phyloP scores from a whole-genome alignment of 2,888 invertebrate species.

The Pseudococcus viburni region DNA sequence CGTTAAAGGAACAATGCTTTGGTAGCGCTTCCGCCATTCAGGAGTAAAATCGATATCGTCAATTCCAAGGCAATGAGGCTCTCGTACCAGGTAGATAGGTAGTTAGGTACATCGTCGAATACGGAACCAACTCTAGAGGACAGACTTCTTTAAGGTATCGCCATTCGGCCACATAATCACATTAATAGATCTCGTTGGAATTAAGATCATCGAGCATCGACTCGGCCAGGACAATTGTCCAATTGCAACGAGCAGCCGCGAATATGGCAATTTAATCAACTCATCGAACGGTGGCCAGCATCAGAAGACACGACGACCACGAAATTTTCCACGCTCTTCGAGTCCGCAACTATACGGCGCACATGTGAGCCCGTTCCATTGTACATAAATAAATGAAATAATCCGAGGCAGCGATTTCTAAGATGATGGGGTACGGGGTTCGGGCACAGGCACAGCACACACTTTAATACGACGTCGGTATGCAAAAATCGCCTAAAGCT shows the following conservation, averaged over 20 bases:
- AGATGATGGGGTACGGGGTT: not conserved
- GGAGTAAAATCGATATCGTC: too few species aligned
- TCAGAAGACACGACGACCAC: not conserved
- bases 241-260: not conserved
- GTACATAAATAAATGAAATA: constrained; percentile 52
- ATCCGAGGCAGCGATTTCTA: constrained; percentile 37
- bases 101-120: too few species aligned
- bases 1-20: too few species aligned
- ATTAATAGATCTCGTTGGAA: not conserved
- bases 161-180: not conserved
- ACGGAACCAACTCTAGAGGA: not conserved
- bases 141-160: not conserved
- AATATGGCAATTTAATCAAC: constrained; percentile 18
- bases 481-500: constrained; percentile 66
- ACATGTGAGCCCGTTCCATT: constrained; percentile 1
- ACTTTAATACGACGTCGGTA: constrained; percentile 55
- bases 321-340: constrained; percentile 32
- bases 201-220: not conserved
- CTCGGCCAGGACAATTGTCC: not conserved
- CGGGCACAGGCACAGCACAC: not conserved
- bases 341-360: not conserved
- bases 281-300: not conserved
- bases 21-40: too few species aligned
- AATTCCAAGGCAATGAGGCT: too few species aligned
- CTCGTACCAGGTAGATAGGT: too few species aligned